A percentile compares a stretch with the other conserved stretches of the same genome.
These are phyloP conservation scores for Hestina assimilis DNA, from an alignment of 1,140 invertebrate species.

Conservation along the genomic window DNA sequence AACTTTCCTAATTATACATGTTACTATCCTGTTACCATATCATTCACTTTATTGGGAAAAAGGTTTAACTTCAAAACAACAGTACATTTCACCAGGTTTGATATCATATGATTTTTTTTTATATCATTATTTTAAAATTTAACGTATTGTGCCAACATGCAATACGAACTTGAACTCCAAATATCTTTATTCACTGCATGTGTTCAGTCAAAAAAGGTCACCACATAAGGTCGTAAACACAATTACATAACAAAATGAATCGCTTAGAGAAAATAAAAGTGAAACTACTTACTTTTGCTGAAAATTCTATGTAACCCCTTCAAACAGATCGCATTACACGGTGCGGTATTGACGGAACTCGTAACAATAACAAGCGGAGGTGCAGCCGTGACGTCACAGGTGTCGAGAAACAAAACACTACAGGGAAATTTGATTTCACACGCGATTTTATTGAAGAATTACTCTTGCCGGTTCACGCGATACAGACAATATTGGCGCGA, in stretches of 20 bases:
- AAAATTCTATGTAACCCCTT: conserved; percentile 34
- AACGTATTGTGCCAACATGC: too few species aligned
- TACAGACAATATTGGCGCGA: conserved; percentile 17
- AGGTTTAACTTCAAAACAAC: too few species aligned
- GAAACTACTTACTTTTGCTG: conserved; percentile 50
- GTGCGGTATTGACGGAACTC: conserved; percentile 1
- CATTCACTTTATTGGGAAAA: too few species aligned
- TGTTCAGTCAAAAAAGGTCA: neutral
- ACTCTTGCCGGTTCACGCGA: conserved; percentile 47
- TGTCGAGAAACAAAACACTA: conserved; percentile 28
- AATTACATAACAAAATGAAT: conserved; percentile 23
- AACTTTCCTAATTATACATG: too few species aligned
- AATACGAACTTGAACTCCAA: too few species aligned
- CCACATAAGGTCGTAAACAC: neutral
- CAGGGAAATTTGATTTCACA: conserved; percentile 39
- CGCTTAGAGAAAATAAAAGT: conserved; percentile 9
- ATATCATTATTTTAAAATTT: too few species aligned
- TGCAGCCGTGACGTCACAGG: neutral
- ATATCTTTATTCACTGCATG: neutral
- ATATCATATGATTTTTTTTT: too few species aligned
- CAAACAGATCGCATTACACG: conserved; percentile 6
- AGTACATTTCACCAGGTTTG: too few species aligned
- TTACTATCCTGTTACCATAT: too few species aligned
- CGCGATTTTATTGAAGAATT: conserved; percentile 61
- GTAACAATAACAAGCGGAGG: neutral